Evolutionary conservation across 1,140 invertebrate genomes (phyloP), one percentile per base, ranked within the genome.

Genomic region (Zaprionus lachaisei): DNA sequence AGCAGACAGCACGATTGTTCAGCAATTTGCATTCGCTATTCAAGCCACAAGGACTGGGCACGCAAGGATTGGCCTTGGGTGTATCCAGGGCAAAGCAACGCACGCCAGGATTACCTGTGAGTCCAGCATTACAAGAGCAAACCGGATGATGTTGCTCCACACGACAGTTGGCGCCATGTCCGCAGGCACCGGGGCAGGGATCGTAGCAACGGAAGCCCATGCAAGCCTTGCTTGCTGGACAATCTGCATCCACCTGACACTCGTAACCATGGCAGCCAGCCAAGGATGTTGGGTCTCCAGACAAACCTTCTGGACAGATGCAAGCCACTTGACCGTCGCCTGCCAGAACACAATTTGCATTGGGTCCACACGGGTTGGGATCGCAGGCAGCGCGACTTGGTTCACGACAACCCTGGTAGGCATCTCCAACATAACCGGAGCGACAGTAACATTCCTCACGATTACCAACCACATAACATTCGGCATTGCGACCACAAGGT

Each of bases 121-220:
- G 92, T 41, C 95, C 95, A 51, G 94, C 90, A 91, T 95, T 94
- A 92, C 97, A 98, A 4, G 94, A 94, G 93, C 97, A 96, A 44
- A 97, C 94, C 69, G 97, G 96, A 93, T 96, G 95, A 92, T 97
- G 96, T 83, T 95, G 94, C 91, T 96, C 95, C 4, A 96, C 95
- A 49, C 94, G 94, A 82, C 96, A 97, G 67, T 94, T 93, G 4
- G 96, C 95, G 75, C 96, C 95, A 14, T 96, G 90, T 15, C 97
- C 97, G 93, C 97, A 98, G 51, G 95, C 94, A 44, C 97, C 96
- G 0, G 96, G 95, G 83, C 97, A 98, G 41, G 97, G 96, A 93
- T 97, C 95, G 70, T 94, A 94, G 83, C 97, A 98, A 79, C 94
- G 94, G 79, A 95, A 95, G 17, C 95, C 95, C 80, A 97, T 96